phyloP scores from a whole-genome alignment of 1,140 invertebrate species.

The Augochlora pura region DNA sequence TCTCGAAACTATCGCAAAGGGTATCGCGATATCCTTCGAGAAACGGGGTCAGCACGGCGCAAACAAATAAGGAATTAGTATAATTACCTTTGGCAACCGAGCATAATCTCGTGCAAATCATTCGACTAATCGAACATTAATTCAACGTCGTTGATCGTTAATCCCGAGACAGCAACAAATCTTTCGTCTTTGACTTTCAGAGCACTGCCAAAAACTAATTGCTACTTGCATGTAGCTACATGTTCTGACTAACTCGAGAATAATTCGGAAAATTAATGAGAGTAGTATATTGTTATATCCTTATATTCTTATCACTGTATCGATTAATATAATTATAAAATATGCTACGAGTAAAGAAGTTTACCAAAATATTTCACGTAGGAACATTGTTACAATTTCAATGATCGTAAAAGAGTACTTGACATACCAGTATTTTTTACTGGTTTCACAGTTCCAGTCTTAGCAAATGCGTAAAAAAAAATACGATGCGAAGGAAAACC shows the following conservation, averaged over 20 bases:
- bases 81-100: conserved; percentile 33
- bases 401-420: no score
- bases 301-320: no score
- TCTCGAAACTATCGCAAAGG: neutral
- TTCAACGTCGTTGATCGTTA: conserved; percentile 4
- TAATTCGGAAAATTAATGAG: neutral
- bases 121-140: conserved; percentile 39
- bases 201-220: conserved; percentile 26
- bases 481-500: no score
- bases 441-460: no score
- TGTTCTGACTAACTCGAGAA: conserved; percentile 5
- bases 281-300: no score
- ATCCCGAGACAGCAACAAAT: conserved; percentile 1
- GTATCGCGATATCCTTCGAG: neutral
- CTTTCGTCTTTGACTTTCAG: neutral
- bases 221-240: neutral
- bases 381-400: no score
- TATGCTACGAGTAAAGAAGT: no score
- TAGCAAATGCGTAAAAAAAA: no score
- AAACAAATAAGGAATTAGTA: conserved; percentile 23
- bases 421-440: no score
- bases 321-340: no score
- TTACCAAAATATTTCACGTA: no score
- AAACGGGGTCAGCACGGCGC: neutral
- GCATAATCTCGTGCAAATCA: conserved; percentile 1